Evolutionary conservation across 2,797 vertebrate genomes (phyloP), one percentile per base, ranked within the genome.

Genomic region (Dendrocincla fuliginosa): DNA sequence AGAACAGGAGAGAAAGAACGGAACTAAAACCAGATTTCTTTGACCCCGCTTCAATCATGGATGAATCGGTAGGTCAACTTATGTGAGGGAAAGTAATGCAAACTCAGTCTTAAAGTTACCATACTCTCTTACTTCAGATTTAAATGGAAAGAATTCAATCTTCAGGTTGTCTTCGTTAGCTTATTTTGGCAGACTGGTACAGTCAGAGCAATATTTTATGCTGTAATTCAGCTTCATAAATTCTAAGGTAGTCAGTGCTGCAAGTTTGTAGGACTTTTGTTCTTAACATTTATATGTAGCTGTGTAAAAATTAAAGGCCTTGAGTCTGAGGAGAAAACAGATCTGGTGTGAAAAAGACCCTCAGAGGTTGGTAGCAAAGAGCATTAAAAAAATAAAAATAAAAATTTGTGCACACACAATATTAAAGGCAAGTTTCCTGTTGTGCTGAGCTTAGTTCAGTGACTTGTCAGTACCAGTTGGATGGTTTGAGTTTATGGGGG

Each of bases 1-100:
- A 99, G 98, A 99, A 99, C 97, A 99, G 99, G 61, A 98, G 99
- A 92, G 99, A 99, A 97, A 98, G 99, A 97, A 99, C 99, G 82
- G 99, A 99, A 95, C 98, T 99, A 95, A 99, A 99, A 98, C 99
- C 99, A 70, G 99, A 99, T 98, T 99, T 99, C 98, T 99, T 99
- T 97, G 99, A 99, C 98, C 99, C 99, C 27, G 99, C 99, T 97
- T 99, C 99, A 97, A 99, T 99, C 98, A 99, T 99, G 99, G 99
- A 99, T 97, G 99, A 99, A 98, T 99, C 99, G 98, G 99, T 99
- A 98, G 98, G 99, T 92, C 97, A 94, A 96, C 86, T 96, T 95
- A 90, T 16, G 25, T 95, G 91, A 95, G 70, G 74, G 81, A 73
- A 96, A 96, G 74, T 90, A 82, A 94, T 75, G 27, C 77, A 84